These are phyloP conservation scores for Astyanax mexicanus DNA, from an alignment of 2,797 vertebrate genomes.

Conservation along the genomic window DNA sequence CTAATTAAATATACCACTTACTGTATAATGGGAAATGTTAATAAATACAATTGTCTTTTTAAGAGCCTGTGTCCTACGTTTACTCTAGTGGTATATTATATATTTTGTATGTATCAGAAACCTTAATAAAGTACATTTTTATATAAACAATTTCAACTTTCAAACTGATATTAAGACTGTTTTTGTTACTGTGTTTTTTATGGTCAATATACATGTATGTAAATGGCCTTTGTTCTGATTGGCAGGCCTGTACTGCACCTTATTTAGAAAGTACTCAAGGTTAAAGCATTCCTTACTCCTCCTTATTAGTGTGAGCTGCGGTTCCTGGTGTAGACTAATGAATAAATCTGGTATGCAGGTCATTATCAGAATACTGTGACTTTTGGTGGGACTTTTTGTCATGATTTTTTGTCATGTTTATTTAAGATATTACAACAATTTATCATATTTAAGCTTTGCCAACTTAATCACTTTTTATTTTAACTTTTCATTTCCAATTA, in stretches of 20 bases:
- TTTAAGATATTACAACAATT: too few species aligned
- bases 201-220: not conserved
- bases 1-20: slow-evolving; percentile 8
- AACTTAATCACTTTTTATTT: too few species aligned
- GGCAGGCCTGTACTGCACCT: not conserved
- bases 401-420: too few species aligned
- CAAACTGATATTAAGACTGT: not conserved
- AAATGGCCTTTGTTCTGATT: not conserved
- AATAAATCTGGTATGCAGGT: too few species aligned
- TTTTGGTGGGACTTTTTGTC: too few species aligned
- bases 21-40: not conserved
- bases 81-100: not conserved
- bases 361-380: too few species aligned
- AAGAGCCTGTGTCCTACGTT: not conserved
- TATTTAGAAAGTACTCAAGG: not conserved
- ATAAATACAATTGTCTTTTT: not conserved
- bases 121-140: not conserved
- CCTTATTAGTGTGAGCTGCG: too few species aligned
- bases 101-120: not conserved
- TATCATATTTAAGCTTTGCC: too few species aligned
- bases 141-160: not conserved
- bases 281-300: not conserved
- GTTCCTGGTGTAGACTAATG: too few species aligned
- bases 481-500: too few species aligned
- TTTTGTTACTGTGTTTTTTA: not conserved